These are phyloP conservation scores for Mellivora capensis DNA, from an alignment of 2,113 vertebrate species.

Conservation along the genomic window DNA sequence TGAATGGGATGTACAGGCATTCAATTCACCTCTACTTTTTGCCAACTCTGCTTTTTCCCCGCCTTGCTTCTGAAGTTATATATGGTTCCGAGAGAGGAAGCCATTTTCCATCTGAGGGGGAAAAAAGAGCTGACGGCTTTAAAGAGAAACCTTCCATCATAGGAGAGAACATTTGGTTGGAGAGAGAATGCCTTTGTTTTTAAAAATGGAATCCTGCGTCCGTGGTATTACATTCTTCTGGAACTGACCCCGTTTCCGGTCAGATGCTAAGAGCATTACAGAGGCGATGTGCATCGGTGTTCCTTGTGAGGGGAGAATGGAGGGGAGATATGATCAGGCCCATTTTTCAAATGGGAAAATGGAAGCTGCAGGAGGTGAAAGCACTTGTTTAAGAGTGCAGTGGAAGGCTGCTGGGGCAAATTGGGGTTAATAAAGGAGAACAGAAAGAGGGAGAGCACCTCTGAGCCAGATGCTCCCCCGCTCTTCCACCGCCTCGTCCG, in stretches of 20 bases:
- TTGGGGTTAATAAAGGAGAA: neutral
- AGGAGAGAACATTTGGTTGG: conserved; percentile 51
- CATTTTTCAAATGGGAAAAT: conserved; percentile 59
- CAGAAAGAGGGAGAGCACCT: neutral
- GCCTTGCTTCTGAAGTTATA: conserved; percentile 66
- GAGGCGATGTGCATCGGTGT: neutral
- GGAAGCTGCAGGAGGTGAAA: conserved; percentile 38
- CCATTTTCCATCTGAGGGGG: conserved; percentile 54
- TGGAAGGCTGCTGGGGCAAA: conserved; percentile 14
- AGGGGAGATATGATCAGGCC: conserved; percentile 43
- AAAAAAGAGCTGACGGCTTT: conserved; percentile 62
- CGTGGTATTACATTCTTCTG: neutral
- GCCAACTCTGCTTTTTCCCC: conserved; percentile 56
- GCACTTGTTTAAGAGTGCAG: conserved; percentile 9
- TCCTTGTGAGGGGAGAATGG: neutral
- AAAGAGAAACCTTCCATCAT: conserved; percentile 67
- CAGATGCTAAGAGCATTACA: neutral
- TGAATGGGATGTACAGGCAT: conserved; percentile 67
- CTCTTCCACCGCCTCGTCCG: accelerated
- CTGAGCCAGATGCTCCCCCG: too few species aligned
- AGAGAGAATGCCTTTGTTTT: conserved; percentile 64
- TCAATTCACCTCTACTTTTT: conserved; percentile 75
- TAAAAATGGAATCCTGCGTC: conserved; percentile 45
- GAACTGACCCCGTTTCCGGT: conserved; percentile 11
- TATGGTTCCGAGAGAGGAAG: conserved; percentile 66